Evolutionary conservation across 1,140 invertebrate species (phyloP).

Genomic region (Trichomalopsis sarcophagae): DNA sequence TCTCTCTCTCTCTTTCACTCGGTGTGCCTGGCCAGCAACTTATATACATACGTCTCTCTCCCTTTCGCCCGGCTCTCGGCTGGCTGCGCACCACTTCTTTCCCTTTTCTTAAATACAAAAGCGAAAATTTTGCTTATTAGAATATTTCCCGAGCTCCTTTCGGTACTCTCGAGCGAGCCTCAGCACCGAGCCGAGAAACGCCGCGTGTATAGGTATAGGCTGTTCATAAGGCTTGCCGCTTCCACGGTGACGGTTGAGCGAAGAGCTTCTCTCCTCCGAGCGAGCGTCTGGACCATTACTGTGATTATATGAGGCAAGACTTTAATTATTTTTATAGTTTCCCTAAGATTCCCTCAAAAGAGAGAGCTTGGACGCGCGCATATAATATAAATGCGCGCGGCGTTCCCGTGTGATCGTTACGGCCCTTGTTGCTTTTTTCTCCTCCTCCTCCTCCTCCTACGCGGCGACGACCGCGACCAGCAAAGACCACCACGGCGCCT

Average conservation of each 20-base stretch:
- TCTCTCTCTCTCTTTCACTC: constrained; percentile 38
- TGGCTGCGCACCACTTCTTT: constrained; percentile 67
- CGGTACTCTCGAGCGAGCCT: constrained; percentile 63
- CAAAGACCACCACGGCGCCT: too few species aligned
- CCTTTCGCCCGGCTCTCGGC: constrained; percentile 18
- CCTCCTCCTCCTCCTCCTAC: background rate
- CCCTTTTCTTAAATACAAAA: constrained; percentile 74
- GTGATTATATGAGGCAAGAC: constrained; percentile 66
- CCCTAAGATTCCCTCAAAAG: constrained; percentile 46
- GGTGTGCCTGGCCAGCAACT: background rate
- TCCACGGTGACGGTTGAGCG: background rate
- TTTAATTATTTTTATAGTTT: constrained; percentile 66
- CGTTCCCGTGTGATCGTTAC: constrained; percentile 8
- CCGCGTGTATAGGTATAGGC: background rate
- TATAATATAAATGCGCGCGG: constrained; percentile 21
- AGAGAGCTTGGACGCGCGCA: background rate
- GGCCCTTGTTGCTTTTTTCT: background rate
- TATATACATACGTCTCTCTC: background rate
- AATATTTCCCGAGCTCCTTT: constrained; percentile 66
- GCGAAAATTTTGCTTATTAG: constrained; percentile 74
- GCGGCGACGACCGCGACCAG: background rate
- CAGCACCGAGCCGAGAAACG: background rate
- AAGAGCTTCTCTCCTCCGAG: constrained; percentile 50
- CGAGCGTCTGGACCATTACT: constrained; percentile 63
- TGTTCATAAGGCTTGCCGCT: background rate